Percentiles rank a stretch among this genome's conserved stretches.
Conservation (phyloP, 2,888 invertebrate species). For the Zeuzera pyrina region DNA sequence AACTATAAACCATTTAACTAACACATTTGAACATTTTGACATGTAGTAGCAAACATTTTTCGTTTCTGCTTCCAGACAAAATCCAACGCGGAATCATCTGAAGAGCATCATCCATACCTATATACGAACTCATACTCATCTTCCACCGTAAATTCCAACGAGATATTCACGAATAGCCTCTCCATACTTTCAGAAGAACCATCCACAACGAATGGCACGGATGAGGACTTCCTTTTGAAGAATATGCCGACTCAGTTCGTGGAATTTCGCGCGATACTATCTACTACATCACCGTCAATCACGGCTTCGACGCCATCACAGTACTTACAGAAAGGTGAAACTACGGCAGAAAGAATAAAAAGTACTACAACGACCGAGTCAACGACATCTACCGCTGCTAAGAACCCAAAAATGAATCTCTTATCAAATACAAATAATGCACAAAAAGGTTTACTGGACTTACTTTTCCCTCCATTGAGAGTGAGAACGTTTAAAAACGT, state of each 20-base stretch:
- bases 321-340: slow-evolving; percentile 11
- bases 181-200: slow-evolving; percentile 21
- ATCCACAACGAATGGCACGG: slow-evolving; percentile 9
- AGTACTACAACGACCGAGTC: background rate
- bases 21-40: too few species aligned
- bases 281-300: slow-evolving; percentile 19
- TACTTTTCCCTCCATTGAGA: slow-evolving; percentile 41
- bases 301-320: slow-evolving; percentile 12
- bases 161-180: slow-evolving; percentile 32
- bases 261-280: slow-evolving; percentile 14
- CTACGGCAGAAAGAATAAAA: background rate
- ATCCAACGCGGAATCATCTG: slow-evolving; percentile 22
- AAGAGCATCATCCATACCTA: slow-evolving; percentile 20
- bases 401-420: slow-evolving; percentile 6
- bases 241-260: slow-evolving; percentile 10
- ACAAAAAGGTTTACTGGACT: slow-evolving; percentile 42
- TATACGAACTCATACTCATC: slow-evolving; percentile 22
- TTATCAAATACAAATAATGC: background rate
- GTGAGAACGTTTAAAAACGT: slow-evolving; percentile 41
- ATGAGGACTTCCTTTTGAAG: slow-evolving; percentile 21
- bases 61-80: slow-evolving; percentile 25
- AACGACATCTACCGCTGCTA: slow-evolving; percentile 5
- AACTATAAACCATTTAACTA: too few species aligned
- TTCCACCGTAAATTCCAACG: slow-evolving; percentile 33
- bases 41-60: too few species aligned